A percentile compares a stretch with the other conserved stretches of the same genome.
These are phyloP conservation scores for Cavia aperea DNA, from an alignment of 2,113 vertebrate genomes.

Conservation along the genomic window DNA sequence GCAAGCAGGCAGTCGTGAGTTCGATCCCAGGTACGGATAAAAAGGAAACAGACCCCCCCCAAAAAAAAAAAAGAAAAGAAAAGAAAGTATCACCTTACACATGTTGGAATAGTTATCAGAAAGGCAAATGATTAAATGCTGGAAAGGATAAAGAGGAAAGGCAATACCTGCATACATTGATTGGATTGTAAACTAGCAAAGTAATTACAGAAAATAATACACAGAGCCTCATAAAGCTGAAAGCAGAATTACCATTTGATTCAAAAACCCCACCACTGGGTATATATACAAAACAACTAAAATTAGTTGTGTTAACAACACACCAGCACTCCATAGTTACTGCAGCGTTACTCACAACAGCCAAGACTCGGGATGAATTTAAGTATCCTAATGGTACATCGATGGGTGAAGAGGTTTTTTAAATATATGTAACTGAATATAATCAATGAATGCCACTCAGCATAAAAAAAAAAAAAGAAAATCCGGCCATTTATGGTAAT, in stretches of 20 bases:
- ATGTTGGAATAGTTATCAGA: not conserved
- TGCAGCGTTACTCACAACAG: not conserved
- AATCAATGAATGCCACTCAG: not conserved
- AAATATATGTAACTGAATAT: not conserved
- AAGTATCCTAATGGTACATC: not conserved
- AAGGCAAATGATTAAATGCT: not conserved
- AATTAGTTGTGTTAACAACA: not conserved
- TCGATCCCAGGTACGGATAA: no score
- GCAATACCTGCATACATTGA: accelerated
- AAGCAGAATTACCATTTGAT: not conserved
- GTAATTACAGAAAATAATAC: not conserved
- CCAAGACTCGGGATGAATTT: not conserved
- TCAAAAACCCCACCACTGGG: not conserved
- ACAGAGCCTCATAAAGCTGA: not conserved
- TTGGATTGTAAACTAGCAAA: not conserved
- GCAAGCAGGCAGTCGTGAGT: no score
- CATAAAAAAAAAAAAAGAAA: no score
- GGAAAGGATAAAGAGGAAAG: not conserved
- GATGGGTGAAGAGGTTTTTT: not conserved
- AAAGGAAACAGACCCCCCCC: no score
- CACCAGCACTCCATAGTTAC: not conserved
- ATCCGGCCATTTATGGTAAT: not conserved
- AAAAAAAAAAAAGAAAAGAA: no score
- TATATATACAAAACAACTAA: not conserved
- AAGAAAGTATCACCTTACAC: not conserved